These are phyloP conservation scores for Drosophila sulfurigaster DNA, from an alignment of 1,140 invertebrate species.

Conservation along the genomic window DNA sequence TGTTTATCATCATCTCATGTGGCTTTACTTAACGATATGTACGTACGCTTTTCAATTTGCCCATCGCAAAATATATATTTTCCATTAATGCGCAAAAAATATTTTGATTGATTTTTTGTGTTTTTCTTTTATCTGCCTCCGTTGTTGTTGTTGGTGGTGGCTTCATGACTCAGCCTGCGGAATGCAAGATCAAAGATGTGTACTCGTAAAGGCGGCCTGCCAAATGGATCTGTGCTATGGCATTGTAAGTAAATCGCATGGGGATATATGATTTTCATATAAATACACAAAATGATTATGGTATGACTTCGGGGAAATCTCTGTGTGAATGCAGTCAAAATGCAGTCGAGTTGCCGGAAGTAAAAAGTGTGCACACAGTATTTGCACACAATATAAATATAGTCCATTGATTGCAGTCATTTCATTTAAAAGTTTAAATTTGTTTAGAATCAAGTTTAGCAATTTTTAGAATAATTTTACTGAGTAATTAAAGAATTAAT, in stretches of 20 bases:
- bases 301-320: neutral
- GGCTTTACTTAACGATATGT: neutral
- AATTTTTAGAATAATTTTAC: no score
- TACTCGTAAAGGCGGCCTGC: constrained; percentile 6
- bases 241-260: constrained; percentile 29
- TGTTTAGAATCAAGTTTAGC: no score
- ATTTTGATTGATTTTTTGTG: constrained; percentile 44
- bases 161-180: constrained; percentile 50
- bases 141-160: constrained; percentile 9
- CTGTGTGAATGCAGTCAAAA: neutral
- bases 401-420: no score
- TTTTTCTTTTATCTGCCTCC: constrained; percentile 1
- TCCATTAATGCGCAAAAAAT: constrained; percentile 28
- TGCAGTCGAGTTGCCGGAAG: constrained; percentile 1
- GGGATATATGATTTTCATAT: neutral
- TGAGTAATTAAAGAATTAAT: no score
- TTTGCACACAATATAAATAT: neutral
- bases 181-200: constrained; percentile 37
- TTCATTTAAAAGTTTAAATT: no score
- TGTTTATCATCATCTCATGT: constrained; percentile 64
- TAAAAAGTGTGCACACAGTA: neutral
- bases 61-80: constrained; percentile 33
- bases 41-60: constrained; percentile 16
- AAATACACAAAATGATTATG: constrained; percentile 13
- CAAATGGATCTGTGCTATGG: neutral